Evolutionary conservation across 2,797 vertebrate genomes (phyloP).

Genomic region (Scolopax rusticola): DNA sequence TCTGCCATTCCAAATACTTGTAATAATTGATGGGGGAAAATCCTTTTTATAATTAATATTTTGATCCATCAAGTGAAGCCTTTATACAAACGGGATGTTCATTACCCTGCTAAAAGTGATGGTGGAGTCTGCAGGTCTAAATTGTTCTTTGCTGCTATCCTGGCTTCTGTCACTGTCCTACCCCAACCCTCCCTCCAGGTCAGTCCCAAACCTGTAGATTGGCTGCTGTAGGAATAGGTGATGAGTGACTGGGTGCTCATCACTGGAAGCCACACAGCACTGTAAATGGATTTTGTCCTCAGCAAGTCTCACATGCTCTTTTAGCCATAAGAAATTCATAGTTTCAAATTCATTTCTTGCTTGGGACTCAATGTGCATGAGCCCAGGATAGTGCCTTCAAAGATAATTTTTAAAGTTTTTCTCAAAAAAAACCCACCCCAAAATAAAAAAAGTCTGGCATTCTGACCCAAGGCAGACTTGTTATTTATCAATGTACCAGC

Average conservation of each 20-base stretch:
- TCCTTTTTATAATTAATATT: background rate
- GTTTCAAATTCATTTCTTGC: background rate
- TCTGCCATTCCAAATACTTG: background rate
- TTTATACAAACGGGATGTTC: background rate
- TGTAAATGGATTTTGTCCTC: background rate
- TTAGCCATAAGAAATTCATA: background rate
- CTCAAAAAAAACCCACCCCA: background rate
- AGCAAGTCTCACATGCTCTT: fast-evolving
- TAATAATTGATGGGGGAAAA: background rate
- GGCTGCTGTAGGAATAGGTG: background rate
- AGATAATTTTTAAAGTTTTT: background rate
- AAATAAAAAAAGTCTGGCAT: background rate
- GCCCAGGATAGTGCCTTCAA: background rate
- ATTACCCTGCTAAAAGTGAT: background rate
- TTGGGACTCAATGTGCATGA: fast-evolving
- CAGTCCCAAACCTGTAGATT: background rate
- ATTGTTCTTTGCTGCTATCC: background rate
- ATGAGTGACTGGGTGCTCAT: background rate
- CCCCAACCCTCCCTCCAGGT: too few species aligned
- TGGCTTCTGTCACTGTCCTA: background rate
- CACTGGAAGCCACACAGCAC: background rate
- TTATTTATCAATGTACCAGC: background rate
- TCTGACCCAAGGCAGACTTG: background rate
- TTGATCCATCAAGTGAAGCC: background rate
- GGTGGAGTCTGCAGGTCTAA: background rate